Evolutionary conservation across 2,888 invertebrate species (phyloP).

Genomic region (Eupithecia centaureata): DNA sequence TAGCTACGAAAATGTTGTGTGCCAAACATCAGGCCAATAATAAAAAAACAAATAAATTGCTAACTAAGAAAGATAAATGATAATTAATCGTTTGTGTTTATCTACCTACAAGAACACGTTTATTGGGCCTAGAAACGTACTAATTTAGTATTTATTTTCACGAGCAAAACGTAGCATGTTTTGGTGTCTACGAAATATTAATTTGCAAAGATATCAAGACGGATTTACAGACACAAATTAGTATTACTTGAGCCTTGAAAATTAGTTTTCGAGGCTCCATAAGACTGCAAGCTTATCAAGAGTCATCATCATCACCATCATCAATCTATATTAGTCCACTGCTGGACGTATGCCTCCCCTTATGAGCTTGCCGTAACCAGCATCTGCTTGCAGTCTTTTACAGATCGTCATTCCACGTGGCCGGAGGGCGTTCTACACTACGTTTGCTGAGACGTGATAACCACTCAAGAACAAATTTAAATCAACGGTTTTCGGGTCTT

Average conservation of each 20-base stretch:
- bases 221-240: neutral
- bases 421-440: no score
- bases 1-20: neutral
- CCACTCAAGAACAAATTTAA: no score
- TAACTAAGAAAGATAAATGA: constrained; percentile 13
- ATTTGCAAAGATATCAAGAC: neutral
- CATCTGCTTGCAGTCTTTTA: no score
- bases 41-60: constrained; percentile 18
- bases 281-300: no score
- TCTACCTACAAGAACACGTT: neutral
- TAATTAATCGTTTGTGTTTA: constrained; percentile 7
- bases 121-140: neutral
- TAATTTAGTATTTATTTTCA: constrained; percentile 2
- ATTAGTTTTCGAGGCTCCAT: neutral
- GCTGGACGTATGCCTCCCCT: no score
- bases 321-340: no score
- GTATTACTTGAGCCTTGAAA: no score
- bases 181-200: neutral
- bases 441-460: no score
- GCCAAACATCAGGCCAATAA: neutral
- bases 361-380: no score
- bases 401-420: no score
- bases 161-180: neutral
- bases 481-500: no score
- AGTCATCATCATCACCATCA: no score